phyloP scores from a whole-genome alignment of 1,140 invertebrate species.

The Brachionus asplanchnoidis region DNA sequence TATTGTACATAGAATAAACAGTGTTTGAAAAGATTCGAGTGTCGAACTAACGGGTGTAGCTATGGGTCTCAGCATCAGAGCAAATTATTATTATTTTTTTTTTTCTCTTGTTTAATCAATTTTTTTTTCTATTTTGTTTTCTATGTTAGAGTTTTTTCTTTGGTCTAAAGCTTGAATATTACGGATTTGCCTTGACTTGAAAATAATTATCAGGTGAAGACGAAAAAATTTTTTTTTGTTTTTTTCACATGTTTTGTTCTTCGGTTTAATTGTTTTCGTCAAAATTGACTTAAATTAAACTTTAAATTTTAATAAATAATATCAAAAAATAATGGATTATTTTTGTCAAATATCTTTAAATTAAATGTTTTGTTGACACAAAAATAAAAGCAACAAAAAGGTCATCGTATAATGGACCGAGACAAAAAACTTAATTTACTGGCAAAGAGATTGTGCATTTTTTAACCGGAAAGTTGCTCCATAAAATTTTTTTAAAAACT shows the following conservation, averaged over 20 bases:
- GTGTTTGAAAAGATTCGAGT: not conserved
- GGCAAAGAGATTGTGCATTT: no score
- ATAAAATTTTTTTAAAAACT: no score
- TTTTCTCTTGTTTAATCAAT: not conserved
- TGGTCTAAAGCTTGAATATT: not conserved
- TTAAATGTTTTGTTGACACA: no score
- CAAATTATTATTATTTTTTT: not conserved
- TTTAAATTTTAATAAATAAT: slow-evolving; percentile 7
- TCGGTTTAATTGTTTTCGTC: not conserved
- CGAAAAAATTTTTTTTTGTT: not conserved
- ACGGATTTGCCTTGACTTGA: not conserved
- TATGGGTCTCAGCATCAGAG: not conserved
- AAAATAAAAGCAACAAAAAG: no score
- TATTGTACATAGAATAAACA: not conserved
- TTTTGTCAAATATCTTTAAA: no score
- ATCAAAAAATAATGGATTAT: not conserved
- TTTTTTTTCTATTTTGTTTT: not conserved
- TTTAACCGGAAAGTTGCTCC: no score
- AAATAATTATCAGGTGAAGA: not conserved
- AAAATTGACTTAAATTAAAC: not conserved
- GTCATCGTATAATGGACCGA: no score
- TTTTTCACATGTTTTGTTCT: not conserved
- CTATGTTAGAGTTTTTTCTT: not conserved
- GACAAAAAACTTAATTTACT: no score
- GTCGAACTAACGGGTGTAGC: not conserved